phyloP scores from a whole-genome alignment of 2,797 vertebrate genomes.

The Phataginus tricuspis region DNA sequence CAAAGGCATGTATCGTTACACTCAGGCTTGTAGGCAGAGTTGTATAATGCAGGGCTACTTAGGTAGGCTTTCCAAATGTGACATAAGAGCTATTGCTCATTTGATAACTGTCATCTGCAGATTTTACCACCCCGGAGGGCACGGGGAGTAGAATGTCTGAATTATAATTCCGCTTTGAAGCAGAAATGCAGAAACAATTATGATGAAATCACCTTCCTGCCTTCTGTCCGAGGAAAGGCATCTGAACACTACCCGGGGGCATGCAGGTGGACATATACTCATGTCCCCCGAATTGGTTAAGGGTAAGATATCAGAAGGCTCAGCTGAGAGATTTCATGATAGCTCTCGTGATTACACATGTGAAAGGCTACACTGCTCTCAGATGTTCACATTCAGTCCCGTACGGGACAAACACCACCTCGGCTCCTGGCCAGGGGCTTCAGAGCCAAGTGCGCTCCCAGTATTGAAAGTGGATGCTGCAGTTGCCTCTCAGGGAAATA shows the following conservation, averaged over 20 bases:
- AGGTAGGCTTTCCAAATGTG: not conserved
- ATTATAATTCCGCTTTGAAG: not conserved
- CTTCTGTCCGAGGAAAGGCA: not conserved
- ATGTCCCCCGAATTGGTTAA: not conserved
- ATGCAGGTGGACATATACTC: fast-evolving
- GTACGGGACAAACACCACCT: fast-evolving
- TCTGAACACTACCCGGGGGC: too few relatives aligned
- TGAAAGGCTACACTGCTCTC: too few relatives aligned
- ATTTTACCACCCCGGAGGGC: not conserved
- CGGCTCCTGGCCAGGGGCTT: fast-evolving
- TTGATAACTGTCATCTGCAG: not conserved
- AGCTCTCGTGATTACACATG: fast-evolving
- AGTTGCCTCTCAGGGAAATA: not conserved
- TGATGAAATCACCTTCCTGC: not conserved
- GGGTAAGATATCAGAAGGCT: not conserved
- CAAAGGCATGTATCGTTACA: fast-evolving
- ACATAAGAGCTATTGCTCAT: fast-evolving
- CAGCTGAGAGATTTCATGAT: not conserved
- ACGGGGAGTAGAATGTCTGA: fast-evolving
- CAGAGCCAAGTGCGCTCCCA: not conserved
- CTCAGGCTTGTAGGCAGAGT: not conserved
- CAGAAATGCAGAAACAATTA: not conserved
- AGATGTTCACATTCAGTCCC: not conserved
- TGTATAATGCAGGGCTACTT: not conserved
- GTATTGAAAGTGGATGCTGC: not conserved